phyloP scores from a whole-genome alignment of 2,797 vertebrate species.

The Lacerta viridis region DNA sequence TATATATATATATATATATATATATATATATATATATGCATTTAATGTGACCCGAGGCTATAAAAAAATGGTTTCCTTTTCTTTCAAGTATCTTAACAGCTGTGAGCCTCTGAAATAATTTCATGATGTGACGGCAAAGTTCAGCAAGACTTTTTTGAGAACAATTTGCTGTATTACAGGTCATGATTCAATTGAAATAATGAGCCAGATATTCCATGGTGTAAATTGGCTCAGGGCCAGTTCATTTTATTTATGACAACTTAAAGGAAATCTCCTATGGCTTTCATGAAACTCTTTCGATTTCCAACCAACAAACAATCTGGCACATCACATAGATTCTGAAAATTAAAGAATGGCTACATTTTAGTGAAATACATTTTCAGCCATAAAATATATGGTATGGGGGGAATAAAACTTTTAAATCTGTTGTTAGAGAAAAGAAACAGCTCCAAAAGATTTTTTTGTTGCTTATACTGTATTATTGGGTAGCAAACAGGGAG shows the following conservation, averaged over 20 bases:
- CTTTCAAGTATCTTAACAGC: constrained; percentile 7
- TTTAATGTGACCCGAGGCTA: neutral
- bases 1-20: neutral
- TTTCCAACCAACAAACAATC: neutral
- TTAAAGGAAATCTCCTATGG: neutral
- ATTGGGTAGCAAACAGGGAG: no score
- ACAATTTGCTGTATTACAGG: constrained; percentile 5
- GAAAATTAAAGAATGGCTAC: neutral
- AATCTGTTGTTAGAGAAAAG: neutral
- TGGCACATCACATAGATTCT: constrained; percentile 2
- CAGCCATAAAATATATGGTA: neutral
- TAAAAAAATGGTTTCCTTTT: constrained; percentile 6
- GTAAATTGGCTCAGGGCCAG: neutral
- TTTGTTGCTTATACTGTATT: neutral
- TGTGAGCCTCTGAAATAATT: constrained; percentile 27
- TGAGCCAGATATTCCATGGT: constrained; percentile 12
- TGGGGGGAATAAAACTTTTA: neutral
- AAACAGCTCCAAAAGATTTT: neutral
- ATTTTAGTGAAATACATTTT: neutral
- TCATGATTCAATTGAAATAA: constrained; percentile 37
- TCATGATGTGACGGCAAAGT: constrained; percentile 12
- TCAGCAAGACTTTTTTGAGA: constrained; percentile 16
- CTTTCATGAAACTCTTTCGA: neutral
- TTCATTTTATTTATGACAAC: constrained; percentile 17
- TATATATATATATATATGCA: neutral